Conservation (phyloP, 1,140 invertebrate species). For the Epicauta chinensis region DNA sequence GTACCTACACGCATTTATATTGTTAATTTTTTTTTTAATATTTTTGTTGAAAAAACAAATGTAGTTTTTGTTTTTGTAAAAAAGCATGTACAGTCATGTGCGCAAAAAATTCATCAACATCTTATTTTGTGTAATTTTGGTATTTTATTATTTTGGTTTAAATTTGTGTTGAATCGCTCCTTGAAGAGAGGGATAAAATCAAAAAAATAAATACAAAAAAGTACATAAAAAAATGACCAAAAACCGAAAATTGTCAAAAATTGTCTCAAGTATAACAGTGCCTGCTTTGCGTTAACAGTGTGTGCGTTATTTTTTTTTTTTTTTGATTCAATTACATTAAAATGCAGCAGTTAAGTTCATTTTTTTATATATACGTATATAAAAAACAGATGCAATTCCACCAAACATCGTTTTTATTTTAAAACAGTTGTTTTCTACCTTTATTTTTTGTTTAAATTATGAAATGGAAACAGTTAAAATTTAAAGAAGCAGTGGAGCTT, state of each 20-base stretch:
- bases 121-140: not conserved
- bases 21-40: not conserved
- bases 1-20: conserved; percentile 30
- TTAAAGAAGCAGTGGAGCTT: conserved; percentile 25
- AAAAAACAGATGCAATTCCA: conserved; percentile 14
- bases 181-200: not conserved
- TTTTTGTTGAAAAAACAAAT: conserved; percentile 23
- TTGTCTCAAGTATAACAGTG: conserved; percentile 1
- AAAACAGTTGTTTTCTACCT: not conserved
- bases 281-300: conserved; percentile 18
- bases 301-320: conserved; percentile 3
- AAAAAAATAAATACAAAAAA: not conserved
- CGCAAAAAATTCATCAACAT: conserved; percentile 1
- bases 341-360: conserved; percentile 15
- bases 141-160: not conserved
- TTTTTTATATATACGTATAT: conserved; percentile 1
- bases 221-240: too few relatives aligned
- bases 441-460: not conserved
- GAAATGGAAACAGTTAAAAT: conserved; percentile 1
- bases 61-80: conserved; percentile 22
- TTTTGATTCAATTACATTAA: conserved; percentile 7
- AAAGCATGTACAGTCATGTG: conserved; percentile 28
- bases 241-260: too few relatives aligned
- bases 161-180: conserved; percentile 1
- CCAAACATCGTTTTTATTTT: conserved; percentile 16